phyloP scores from a whole-genome alignment of 2,113 vertebrate genomes.

The Platichthys stellatus region DNA sequence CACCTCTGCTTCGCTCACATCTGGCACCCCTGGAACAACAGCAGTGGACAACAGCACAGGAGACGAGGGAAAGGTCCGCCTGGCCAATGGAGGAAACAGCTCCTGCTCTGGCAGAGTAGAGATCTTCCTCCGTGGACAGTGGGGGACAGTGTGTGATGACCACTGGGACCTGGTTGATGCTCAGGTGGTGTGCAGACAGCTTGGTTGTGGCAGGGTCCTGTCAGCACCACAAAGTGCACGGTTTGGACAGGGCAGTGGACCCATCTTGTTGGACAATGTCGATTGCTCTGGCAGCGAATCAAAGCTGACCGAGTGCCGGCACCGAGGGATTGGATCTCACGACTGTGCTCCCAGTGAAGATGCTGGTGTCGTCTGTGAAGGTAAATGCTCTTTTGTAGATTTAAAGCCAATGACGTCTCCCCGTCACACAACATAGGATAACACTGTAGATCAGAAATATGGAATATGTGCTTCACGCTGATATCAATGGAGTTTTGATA shows the following conservation, averaged over 20 bases:
- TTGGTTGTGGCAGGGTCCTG: conserved; percentile 59
- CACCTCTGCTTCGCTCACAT: no score
- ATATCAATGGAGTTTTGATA: no score
- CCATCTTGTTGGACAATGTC: conserved; percentile 70
- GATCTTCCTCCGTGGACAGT: conserved; percentile 55
- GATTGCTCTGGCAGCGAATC: conserved; percentile 1
- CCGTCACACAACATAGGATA: no score
- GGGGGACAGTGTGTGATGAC: conserved; percentile 73
- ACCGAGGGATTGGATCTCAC: conserved; percentile 48
- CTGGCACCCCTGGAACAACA: no score
- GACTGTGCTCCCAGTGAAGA: conserved; percentile 55
- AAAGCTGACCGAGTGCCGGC: conserved; percentile 39
- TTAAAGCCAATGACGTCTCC: no score
- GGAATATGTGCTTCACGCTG: no score
- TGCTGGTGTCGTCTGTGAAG: conserved; percentile 62
- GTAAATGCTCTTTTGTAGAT: conserved; percentile 2
- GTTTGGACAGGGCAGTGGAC: conserved; percentile 60
- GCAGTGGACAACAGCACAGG: background rate
- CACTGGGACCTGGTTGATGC: conserved; percentile 34
- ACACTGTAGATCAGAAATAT: no score
- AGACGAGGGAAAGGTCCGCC: conserved; percentile 57
- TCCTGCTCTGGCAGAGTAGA: conserved; percentile 67
- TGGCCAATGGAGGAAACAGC: conserved; percentile 45
- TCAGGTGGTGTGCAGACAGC: conserved; percentile 69
- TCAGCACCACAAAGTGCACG: background rate